Base-by-base conservation (phyloP, 1,140 invertebrate species). In the Pseudoatta argentina region DNA sequence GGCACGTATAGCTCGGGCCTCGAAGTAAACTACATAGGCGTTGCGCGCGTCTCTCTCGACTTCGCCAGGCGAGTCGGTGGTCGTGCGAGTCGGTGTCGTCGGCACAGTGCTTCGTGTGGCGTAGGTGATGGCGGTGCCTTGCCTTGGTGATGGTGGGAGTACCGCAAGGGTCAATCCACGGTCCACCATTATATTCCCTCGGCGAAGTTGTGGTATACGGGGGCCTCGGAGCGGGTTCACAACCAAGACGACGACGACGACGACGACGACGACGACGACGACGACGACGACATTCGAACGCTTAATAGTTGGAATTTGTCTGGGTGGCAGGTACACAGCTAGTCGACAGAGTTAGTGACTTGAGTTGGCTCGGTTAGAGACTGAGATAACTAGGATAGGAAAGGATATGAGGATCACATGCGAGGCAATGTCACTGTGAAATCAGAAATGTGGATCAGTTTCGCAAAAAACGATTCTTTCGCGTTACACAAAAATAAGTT, bases 81-180 rank as follows among this genome's bases (percentile, higher is more conserved):
- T 87, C 59, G 86, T 86, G 77, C 67, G 87, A 82, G 55, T 87
- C 88, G 88, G 67, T 78, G 83, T 85, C 75, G 67, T 66, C 86
- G 59, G 71, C 73, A 75, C 51, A 67, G 57, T 64, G 86, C 83
- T 79, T 78, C 63, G 63, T 75, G 78, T 57, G 86, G 59, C 89
- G 82, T 90, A 88, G 88, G 88, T 91, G 89, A 91, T 87, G 51
- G 67, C 82, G 64, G 69, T 78, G 14, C 69, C 34, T 81, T 75
- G 63, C 63, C 69, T 51, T 57, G 75, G 83, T 67, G 66, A 78
- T 93, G 92, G 93, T 94, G 93, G 93, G 93, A 93, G 93, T 93
- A 94, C 91, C 92, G 92, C 92, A 94, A 94, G 93, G 93, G 93
- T 93, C 93, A 93, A 94, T 93, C 93, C 91, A 91, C 86, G 86